These are phyloP conservation scores for Chrysolina oricalcia DNA, from an alignment of 2,888 invertebrate species.

Conservation along the genomic window DNA sequence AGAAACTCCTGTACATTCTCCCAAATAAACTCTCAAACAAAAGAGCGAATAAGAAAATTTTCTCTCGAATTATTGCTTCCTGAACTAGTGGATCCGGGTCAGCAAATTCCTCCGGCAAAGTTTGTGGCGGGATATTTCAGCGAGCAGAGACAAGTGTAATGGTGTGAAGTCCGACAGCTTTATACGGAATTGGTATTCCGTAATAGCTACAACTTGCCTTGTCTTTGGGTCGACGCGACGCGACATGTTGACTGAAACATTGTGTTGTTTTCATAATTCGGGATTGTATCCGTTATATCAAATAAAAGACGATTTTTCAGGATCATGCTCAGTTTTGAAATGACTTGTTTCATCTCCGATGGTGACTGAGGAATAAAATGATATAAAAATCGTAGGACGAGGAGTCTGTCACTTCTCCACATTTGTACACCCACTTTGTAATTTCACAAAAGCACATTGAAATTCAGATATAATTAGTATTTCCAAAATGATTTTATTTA, in stretches of 20 bases:
- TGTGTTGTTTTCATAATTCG: neutral
- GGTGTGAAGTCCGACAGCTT: conserved; percentile 48
- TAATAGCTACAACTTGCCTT: conserved; percentile 38
- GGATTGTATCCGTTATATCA: neutral
- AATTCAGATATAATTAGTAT: no score
- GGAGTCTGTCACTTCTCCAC: no score
- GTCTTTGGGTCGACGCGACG: conserved; percentile 35
- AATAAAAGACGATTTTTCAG: neutral
- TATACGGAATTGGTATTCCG: conserved; percentile 50
- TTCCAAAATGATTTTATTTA: no score
- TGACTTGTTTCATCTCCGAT: no score
- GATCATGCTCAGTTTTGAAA: neutral
- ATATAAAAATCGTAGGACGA: no score
- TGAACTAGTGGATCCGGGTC: conserved; percentile 32
- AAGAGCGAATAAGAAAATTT: neutral
- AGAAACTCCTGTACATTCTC: neutral
- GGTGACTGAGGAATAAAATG: no score
- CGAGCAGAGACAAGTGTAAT: conserved; percentile 41
- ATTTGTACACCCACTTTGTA: no score
- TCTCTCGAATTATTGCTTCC: conserved; percentile 13
- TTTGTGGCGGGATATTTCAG: conserved; percentile 40
- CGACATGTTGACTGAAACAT: neutral
- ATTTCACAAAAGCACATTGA: no score
- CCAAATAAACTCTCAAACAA: conserved; percentile 6
- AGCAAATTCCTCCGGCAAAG: conserved; percentile 38